Evolutionary conservation across 2,888 invertebrate species (phyloP), one percentile per base, ranked within the genome.

Genomic region (Zeuzera pyrina): DNA sequence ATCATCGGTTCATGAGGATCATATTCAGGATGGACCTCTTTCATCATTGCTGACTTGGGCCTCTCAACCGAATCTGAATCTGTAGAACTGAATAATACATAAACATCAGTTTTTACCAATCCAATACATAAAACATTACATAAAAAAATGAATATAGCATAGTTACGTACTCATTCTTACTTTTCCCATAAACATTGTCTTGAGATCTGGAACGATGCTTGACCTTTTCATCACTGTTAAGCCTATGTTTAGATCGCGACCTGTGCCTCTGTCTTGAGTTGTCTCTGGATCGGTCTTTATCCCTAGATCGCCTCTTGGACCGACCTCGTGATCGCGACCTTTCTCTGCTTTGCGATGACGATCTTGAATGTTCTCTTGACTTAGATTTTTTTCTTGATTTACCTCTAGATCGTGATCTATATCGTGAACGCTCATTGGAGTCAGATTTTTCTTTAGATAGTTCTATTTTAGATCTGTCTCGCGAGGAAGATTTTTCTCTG

Each of bases 1-100:
- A 83, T 79, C 83, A 83, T 83, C 7, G 81, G 79, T 46, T 81
- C 83, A 43, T 83, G 83, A 0, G 83, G 83, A 43, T 83, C 83
- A 38, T 83, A 83, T 40, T 78, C 83, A 0, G 83, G 83, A 34
- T 83, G 83, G 6, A 57, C 49, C 38, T 83, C 83, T 39, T 81
- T 83, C 42, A 69, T 49, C 67, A 71, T 76, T 1, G 81, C 83
- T 1, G 83, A 83, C 45, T 83, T 83, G 2, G 83, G 83, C 40
- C 83, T 62, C 41, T 83, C 83, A 35, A 78, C 40, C 25, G 77
- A 73, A 47, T 83, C 83, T 2, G 79, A 78, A 60, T 81, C 81
- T 51, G 74, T 77, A 29, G 78, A 78, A 53, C 79, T 79, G 41
- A 28, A 45, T 46, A 10, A 47, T 34, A 44, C 12, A 33, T 8